Conservation (phyloP, 2,113 vertebrate species). For the Silurus glanis region DNA sequence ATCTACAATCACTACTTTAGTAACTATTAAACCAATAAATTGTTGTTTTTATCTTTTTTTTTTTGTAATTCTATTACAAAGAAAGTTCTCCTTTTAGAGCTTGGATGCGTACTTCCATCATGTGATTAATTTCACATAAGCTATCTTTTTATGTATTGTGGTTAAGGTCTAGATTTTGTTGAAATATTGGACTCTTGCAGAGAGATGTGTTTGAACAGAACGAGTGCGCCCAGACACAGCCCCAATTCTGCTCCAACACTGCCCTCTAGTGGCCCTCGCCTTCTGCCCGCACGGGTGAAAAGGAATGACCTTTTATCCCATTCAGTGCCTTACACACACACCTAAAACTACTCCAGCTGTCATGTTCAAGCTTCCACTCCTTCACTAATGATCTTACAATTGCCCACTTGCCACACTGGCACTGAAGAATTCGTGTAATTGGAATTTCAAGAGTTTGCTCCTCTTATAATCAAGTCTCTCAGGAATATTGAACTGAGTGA, state of each 20-base stretch:
- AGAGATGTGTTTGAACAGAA: not conserved
- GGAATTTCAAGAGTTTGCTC: constrained; percentile 49
- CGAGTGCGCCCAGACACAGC: not conserved
- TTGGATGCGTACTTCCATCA: not conserved
- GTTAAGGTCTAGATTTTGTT: not conserved
- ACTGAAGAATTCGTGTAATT: constrained; percentile 47
- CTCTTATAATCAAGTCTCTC: constrained; percentile 48
- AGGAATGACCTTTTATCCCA: constrained; percentile 62
- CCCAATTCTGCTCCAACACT: constrained; percentile 87
- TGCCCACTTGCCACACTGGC: constrained; percentile 48
- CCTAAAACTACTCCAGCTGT: constrained; percentile 41
- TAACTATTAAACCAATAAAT: not conserved
- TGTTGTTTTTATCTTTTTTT: not conserved
- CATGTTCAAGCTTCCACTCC: constrained; percentile 43
- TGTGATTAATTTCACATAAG: not conserved
- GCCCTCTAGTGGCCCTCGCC: constrained; percentile 88
- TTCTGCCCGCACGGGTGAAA: not conserved
- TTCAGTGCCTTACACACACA: constrained; percentile 59
- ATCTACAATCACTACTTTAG: not conserved
- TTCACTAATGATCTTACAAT: constrained; percentile 40
- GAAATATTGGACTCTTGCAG: constrained; percentile 2
- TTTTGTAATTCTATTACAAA: not conserved
- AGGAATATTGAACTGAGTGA: constrained; percentile 35
- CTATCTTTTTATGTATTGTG: not conserved
- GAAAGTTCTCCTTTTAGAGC: not conserved